Base-by-base conservation (phyloP, 2,888 invertebrate species). In the Leptinotarsa haldemani region DNA sequence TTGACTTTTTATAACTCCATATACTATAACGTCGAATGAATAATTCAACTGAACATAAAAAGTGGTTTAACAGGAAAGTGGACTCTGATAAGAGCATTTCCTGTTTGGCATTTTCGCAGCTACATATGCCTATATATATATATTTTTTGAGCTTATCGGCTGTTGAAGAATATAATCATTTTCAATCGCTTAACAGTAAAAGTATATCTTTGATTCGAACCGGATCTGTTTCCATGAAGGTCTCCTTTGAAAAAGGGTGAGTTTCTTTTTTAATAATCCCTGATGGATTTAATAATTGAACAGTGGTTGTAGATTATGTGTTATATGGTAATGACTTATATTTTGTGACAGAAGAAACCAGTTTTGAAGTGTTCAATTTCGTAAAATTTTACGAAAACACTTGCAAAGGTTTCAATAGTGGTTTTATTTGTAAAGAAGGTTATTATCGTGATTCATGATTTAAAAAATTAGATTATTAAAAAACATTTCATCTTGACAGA, bases 41-140 rank as follows among this genome's bases (percentile, higher is more conserved):
- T 79, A 69, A 79, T 78, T 78, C 77, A 78, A 48, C 61, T 65
- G 65, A 74, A 76, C 75, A 72, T 74, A 79, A 77, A 71, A 74
- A 71, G 71, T 73, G 68, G 53, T 74, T 77, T 73, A 80, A 83
- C 83, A 82, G 83, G 83, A 83, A 83, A 82, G 77, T 79, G 63
- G 65, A 80, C 72, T 74, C 75, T 80, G 82, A 83, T 83, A 82
- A 83, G 73, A 77, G 66, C 71, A 75, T 74, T 82, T 83, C 83
- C 83, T 79, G 79, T 81, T 77, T 58, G 22, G 50, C 18, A 56
- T 68, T 68, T 68, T 68, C 56, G 68, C 68, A 56, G 52, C 56
- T 20, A 76, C 73, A 72, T 76, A 78, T 76, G 74, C 77, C 74
- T 77, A 74, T 66, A 47, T 77, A 74, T 66, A 47, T 64, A 73